A percentile compares a stretch with the other conserved stretches of the same genome.
These are phyloP conservation scores for Rugalucina vietnamica DNA, from an alignment of 2,888 invertebrate genomes.

Conservation along the genomic window DNA sequence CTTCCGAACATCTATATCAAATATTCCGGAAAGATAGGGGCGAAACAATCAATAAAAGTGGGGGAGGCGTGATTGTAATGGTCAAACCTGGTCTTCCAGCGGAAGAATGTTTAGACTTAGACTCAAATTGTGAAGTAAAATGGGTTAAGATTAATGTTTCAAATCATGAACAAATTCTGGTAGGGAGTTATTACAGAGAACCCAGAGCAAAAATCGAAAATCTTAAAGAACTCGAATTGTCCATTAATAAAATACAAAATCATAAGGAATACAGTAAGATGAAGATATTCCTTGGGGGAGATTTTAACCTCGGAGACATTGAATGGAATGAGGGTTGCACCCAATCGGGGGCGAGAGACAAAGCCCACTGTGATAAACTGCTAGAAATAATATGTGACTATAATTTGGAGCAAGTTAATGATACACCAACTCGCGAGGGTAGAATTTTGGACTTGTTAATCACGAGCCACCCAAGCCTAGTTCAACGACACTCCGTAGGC, in stretches of 20 bases:
- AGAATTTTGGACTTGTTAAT: too few species aligned
- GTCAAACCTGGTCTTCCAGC: background rate
- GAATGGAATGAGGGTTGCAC: background rate
- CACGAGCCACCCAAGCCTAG: too few species aligned
- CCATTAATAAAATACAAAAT: too few species aligned
- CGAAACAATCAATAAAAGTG: background rate
- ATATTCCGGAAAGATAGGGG: slow-evolving; percentile 16
- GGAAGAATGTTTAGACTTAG: slow-evolving; percentile 12
- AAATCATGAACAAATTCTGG: too few species aligned
- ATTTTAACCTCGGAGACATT: background rate
- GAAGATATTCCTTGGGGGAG: background rate
- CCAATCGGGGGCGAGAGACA: background rate
- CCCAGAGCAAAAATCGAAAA: too few species aligned
- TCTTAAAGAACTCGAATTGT: too few species aligned
- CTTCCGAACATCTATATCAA: background rate
- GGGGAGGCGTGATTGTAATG: slow-evolving; percentile 23
- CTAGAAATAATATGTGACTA: too few species aligned
- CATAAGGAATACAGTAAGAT: background rate
- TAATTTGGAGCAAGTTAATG: too few species aligned
- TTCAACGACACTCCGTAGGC: too few species aligned
- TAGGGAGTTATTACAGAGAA: too few species aligned
- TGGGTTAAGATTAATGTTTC: background rate
- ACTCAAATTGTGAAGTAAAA: slow-evolving; percentile 15
- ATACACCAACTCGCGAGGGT: too few species aligned
- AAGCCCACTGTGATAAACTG: background rate